Base-by-base conservation (phyloP, 2,113 vertebrate genomes). In the Polypterus bichir region DNA sequence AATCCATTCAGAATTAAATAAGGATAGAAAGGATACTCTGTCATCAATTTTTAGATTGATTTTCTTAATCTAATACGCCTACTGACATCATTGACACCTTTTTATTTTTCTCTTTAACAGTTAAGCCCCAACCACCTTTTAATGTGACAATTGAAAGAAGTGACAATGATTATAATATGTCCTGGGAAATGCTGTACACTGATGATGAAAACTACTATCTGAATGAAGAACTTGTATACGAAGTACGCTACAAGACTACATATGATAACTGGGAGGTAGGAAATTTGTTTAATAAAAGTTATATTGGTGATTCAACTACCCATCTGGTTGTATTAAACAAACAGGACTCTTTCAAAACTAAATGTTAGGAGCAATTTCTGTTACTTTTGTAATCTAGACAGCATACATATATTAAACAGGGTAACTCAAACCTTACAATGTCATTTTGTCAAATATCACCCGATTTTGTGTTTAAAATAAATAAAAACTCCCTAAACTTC, bases 91-190 rank as follows among this genome's bases (percentile, higher is more conserved):
- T 6, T 55, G 5, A 10, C 54, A 55, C 44, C 54, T 4, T 55
- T 3, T 5, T 3, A 10, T 78, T 61, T 79, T 57, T 62, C 74
- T 72, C 54, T 66, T 71, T 9, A 1, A 61, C 77, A 98, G 94
- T 96, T 66, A 91, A 91, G 70, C 77, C 79, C 0, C 48, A 60
- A 8, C 69, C 87, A 27, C 93, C 91, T 0, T 75, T 74, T 64
- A 78, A 91, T 11, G 74, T 96, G 63, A 80, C 60, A 0, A 74
- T 89, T 57, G 61, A 66, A 9, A 57, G 76, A 61, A 68, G 57
- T 0, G 65, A 71, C 0, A 47, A 44, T 0, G 67, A 54, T 27
- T 89, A 86, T 66, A 91, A 87, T 69, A 45, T 98, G 72, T 85
- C 89, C 5, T 98, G 94, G 94, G 64, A 78, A 59, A 78, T 78